Evolutionary conservation across 2,113 vertebrate species (phyloP), one percentile per base, ranked within the genome.

Genomic region (Siniperca knerii): DNA sequence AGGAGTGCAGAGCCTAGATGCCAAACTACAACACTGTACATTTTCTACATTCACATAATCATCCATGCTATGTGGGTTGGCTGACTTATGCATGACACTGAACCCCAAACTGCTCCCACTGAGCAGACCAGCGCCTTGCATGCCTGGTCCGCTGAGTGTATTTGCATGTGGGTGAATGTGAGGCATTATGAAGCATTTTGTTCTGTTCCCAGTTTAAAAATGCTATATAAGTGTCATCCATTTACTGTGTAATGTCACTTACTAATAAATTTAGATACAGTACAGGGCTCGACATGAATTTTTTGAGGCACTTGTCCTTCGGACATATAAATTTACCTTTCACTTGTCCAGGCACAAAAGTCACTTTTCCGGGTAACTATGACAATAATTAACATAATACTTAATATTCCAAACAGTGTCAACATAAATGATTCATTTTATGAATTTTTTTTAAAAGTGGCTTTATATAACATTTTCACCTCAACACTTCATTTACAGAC

Each of bases 41-140:
- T 72, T 58, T 77, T 55, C 67, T 58, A 8, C 37, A 37, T 46
- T 62, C 64, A 69, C 64, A 70, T 70, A 44, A 64, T 42, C 48
- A 35, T 9, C 40, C 50, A 42, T 40, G 77, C 25, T 58, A 0
- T 57, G 15, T 48, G 0, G 54, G 23, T 23, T 61, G 35, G 69
- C 12, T 42, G 44, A 68, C 62, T 29, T 35, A 37, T 60, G 42
- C 33, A 60, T 25, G 25, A 21, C 44, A 62, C 40, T 23, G 40
- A 77, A 58, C 61, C 50, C 21, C 16, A 72, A 29, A 73, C 69
- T 60, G 12, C 18, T 42, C 15, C 4, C 33, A 65, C 4, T 67
- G 75, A 72, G 4, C 9, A 40, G 48, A n/a, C 35, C 3, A 15
- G 44, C 0, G 12, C 10, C 6, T 44, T 67, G n/a, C 35, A 42